Base-by-base conservation (phyloP, 2,888 invertebrate genomes). In the Biston stratarius region DNA sequence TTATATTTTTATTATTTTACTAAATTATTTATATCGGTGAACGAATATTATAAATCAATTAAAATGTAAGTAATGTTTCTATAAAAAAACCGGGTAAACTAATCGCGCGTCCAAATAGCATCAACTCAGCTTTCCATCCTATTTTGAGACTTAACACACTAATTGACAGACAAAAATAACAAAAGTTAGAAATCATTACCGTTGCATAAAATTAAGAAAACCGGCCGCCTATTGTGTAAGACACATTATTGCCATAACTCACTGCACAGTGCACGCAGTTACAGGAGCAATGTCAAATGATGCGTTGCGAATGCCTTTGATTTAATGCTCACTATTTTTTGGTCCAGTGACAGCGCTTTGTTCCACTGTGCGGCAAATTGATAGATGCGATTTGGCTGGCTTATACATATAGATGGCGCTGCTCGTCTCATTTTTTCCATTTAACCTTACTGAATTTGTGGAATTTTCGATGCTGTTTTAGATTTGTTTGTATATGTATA, bases 271-370 rank as follows among this genome's bases (percentile, higher is more conserved):
- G 58, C 58, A 68, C 76, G 40, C 53, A 53, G 58, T 58, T 53
- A 6, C 61, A 78, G 80, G 73, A 78, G 83, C 79, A 36, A 73
- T 70, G 72, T 70, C 79, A 80, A 81, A 82, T 83, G 82, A 79
- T 74, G 81, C 88, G 87, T 82, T 74, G 80, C 88, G 75, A 90
- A 90, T 89, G 80, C 67, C 62, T 70, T 74, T 88, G 86, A 91
- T 90, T 90, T 89, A 90, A 79, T 77, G 78, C 77, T 74, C 71
- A 73, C 75, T 58, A 67, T 73, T 70, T 61, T 77, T 77, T 76
- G 74, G 73, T 56, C 61, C 61, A 59, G 42, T 61, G 72, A 74
- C 73, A 66, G 66, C 63, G 64, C 65, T 79, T 77, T 76, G 81
- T 77, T 67, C 69, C 76, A 71, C 74, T 67, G 74, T 74, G 77